Evolutionary conservation across 2,797 vertebrate species (phyloP).

Genomic region (Gallinago nigripennis): DNA sequence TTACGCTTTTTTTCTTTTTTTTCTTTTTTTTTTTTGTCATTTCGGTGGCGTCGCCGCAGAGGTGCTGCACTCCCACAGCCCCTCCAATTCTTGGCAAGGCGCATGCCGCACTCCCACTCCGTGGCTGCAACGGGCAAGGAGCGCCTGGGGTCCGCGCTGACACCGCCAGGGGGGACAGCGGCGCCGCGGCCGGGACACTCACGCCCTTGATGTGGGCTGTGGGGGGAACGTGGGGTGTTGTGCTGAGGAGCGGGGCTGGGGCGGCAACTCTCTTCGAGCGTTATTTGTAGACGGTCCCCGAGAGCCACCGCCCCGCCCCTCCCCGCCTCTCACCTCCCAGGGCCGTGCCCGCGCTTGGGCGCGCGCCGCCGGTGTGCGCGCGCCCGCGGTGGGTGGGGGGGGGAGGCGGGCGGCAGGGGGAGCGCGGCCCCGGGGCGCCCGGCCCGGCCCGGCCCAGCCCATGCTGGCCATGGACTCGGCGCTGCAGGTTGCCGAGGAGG

Average conservation of each 20-base stretch:
- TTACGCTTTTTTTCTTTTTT: background rate
- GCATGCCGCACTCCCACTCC: too few species aligned
- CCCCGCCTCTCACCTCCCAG: background rate
- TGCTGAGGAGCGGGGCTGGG: too few species aligned
- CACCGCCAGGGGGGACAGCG: too few species aligned
- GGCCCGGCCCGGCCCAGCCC: background rate
- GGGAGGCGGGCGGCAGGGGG: background rate
- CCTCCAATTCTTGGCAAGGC: background rate
- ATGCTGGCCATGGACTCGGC: slow-evolving; percentile 83
- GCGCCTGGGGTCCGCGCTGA: background rate
- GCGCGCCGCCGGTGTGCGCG: background rate
- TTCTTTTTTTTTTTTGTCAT: too few species aligned
- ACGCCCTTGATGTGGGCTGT: too few species aligned
- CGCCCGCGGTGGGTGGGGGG: too few species aligned
- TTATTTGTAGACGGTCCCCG: background rate
- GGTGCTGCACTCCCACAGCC: background rate
- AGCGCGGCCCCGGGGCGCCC: background rate
- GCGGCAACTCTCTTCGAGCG: rapidly evolving
- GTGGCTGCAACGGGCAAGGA: background rate
- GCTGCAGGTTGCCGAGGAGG: slow-evolving; percentile 86
- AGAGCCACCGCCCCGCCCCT: too few species aligned
- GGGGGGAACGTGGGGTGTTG: background rate
- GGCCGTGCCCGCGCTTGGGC: background rate
- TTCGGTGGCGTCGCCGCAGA: background rate
- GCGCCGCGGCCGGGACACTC: too few species aligned